phyloP scores from a whole-genome alignment of 2,797 vertebrate genomes.

The Brachyalestes nurse region DNA sequence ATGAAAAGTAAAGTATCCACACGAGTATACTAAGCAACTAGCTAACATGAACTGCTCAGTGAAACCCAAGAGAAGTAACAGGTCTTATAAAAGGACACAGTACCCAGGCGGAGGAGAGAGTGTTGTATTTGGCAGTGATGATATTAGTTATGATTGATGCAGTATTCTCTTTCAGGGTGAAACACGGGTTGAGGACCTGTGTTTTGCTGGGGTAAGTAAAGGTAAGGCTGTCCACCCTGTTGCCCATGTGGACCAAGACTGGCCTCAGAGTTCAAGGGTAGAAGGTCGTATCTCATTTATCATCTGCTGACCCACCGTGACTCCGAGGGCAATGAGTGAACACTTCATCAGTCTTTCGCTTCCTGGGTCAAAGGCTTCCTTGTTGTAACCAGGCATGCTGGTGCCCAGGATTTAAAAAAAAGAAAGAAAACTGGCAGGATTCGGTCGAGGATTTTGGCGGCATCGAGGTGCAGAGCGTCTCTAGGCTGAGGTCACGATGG shows the following conservation, averaged over 20 bases:
- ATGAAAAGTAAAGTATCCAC: slow-evolving; percentile 41
- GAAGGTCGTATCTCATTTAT: slow-evolving; percentile 58
- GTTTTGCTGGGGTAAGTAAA: slow-evolving; percentile 63
- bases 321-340: slow-evolving; percentile 51
- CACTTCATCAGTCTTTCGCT: slow-evolving; percentile 65
- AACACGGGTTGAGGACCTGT: slow-evolving; percentile 18
- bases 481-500: slow-evolving; percentile 84
- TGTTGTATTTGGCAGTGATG: slow-evolving; percentile 53
- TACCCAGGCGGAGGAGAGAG: slow-evolving; percentile 36
- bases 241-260: slow-evolving; percentile 68
- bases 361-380: slow-evolving; percentile 59
- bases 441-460: slow-evolving; percentile 58
- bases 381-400: slow-evolving; percentile 34
- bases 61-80: slow-evolving; percentile 57
- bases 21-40: slow-evolving; percentile 61
- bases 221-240: slow-evolving; percentile 80
- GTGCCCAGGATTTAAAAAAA: slow-evolving; percentile 29
- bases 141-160: slow-evolving; percentile 4
- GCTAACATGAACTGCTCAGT: slow-evolving; percentile 66
- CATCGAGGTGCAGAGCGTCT: slow-evolving; percentile 34
- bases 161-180: background rate
- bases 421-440: slow-evolving; percentile 65
- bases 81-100: slow-evolving; percentile 19
- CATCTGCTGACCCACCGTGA: slow-evolving; percentile 53
- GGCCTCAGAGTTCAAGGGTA: slow-evolving; percentile 65